Conservation (phyloP, 2,888 invertebrate species). For the Ernsta delagoae region DNA sequence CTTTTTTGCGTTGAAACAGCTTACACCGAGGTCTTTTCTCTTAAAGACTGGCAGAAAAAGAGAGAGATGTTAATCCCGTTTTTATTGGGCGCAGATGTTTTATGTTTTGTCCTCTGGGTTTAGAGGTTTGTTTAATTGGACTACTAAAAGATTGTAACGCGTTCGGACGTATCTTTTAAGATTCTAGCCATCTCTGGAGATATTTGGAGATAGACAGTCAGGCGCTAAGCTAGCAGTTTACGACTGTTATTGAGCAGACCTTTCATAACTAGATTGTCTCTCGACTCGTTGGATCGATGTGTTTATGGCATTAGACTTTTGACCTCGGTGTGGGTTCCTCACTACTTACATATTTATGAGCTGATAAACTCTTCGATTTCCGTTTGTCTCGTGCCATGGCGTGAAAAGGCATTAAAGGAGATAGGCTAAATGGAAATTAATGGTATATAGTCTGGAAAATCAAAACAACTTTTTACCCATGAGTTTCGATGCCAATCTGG, state of each 20-base stretch:
- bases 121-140: slow-evolving; percentile 1
- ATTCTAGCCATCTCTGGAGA: neutral
- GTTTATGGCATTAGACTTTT: slow-evolving; percentile 14
- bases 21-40: slow-evolving; percentile 8
- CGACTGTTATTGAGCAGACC: neutral
- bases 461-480: too few species aligned
- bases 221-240: slow-evolving; percentile 1
- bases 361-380: slow-evolving; percentile 11
- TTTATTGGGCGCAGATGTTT: slow-evolving; percentile 16
- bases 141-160: neutral
- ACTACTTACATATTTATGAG: slow-evolving; percentile 20
- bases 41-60: neutral
- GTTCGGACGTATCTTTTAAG: neutral
- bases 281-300: slow-evolving; percentile 6
- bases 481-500: too few species aligned
- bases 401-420: neutral
- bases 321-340: slow-evolving; percentile 7
- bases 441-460: too few species aligned
- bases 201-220: slow-evolving; percentile 4
- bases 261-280: slow-evolving; percentile 4
- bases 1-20: slow-evolving; percentile 11
- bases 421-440: too few species aligned
- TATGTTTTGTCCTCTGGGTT: slow-evolving; percentile 18
- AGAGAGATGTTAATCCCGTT: slow-evolving; percentile 18
- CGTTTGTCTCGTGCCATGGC: slow-evolving; percentile 6